Evolutionary conservation across 2,113 vertebrate genomes (phyloP), one percentile per base, ranked within the genome.

Genomic region (Cacatua alba): DNA sequence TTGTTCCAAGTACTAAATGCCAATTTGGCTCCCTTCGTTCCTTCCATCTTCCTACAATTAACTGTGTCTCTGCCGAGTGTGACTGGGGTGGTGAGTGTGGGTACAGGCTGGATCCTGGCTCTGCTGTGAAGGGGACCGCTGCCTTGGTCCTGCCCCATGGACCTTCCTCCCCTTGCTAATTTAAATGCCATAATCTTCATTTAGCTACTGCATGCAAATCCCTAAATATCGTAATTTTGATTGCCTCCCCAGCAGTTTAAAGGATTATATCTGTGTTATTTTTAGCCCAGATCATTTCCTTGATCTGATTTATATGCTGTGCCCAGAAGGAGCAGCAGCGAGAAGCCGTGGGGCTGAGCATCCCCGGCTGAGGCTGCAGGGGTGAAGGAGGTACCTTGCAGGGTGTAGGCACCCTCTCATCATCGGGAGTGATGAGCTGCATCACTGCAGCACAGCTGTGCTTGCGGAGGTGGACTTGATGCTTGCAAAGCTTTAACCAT

Each of bases 241-340:
- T 96, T 92, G 91, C 82, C 88, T 95, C 90, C 37, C 86, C 9
- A 8, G 86, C 80, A 96, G 94, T 94, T 95, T 92, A 96, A 96
- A 94, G 95, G 90, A 96, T 96, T 95, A 95, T 86, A 85, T 88
- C 88, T 82, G 16, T 39, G 84, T 82, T 96, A 94, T 95, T 96
- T 96, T 94, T 96, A 96, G 78, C 81, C 7, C 62, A 94, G 94
- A 95, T 95, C 7, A 72, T 97, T 95, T 96, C 81, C 93, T 82
- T 87, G 91, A 91, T 96, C 89, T 92, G 83, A 86, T 95, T 94
- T 91, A 53, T 21, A 24, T 89, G 81, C 86, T 72, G 6, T 88
- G 86, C 55, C 76, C 69, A 86, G 82, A 28, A 69, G 69, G 65
- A 75, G 59, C 0, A 26, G 7, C 43, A 29, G 91, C 51, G 70